These are phyloP conservation scores for Ceryle rudis DNA, from an alignment of 2,797 vertebrate genomes.

Conservation along the genomic window DNA sequence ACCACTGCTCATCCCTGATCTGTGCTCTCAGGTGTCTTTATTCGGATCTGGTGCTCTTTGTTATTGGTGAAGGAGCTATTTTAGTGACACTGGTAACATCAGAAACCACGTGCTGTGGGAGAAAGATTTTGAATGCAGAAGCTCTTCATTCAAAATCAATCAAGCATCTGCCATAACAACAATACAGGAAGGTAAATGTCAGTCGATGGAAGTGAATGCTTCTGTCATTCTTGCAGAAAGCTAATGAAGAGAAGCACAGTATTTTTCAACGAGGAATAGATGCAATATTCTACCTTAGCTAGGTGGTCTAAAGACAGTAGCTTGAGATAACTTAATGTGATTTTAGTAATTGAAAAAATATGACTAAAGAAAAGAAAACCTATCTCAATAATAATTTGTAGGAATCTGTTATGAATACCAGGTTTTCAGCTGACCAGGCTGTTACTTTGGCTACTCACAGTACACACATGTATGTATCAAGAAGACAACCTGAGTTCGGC, in stretches of 20 bases:
- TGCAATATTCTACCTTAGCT: neutral
- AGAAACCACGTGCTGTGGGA: neutral
- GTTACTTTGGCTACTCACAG: neutral
- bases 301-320: neutral
- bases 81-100: neutral
- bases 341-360: neutral
- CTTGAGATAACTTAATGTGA: neutral
- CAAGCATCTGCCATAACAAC: neutral
- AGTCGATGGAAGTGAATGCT: neutral
- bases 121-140: neutral
- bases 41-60: neutral
- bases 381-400: neutral
- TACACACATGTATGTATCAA: neutral
- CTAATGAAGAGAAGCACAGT: neutral
- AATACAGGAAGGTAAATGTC: neutral
- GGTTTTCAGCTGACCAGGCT: neutral
- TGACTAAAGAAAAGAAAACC: neutral
- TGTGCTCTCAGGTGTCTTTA: neutral
- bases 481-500: neutral
- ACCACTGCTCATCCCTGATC: neutral
- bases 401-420: neutral
- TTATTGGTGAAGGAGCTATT: neutral
- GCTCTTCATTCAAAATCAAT: neutral
- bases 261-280: neutral
- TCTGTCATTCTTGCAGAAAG: neutral